phyloP scores from a whole-genome alignment of 2,797 vertebrate species.

The Thamnophis elegans region DNA sequence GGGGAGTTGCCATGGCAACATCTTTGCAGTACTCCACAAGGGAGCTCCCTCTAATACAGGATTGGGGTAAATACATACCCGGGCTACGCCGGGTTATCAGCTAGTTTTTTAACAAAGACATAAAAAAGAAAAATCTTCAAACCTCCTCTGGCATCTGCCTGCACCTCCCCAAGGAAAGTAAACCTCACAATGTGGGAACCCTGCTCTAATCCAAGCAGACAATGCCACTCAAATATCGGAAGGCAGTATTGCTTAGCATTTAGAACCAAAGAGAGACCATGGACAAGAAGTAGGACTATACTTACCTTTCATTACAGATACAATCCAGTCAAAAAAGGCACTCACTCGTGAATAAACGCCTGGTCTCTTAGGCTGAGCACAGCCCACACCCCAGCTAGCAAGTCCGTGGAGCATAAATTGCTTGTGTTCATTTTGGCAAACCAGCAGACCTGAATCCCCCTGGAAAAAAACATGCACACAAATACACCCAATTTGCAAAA shows the following conservation, averaged over 20 bases:
- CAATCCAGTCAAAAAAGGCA: slow-evolving; percentile 41
- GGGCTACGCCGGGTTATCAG: too few relatives aligned
- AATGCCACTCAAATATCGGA: background rate
- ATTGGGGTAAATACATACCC: too few relatives aligned
- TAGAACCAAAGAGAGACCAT: background rate
- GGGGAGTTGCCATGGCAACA: too few relatives aligned
- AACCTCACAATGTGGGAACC: background rate
- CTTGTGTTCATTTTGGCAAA: slow-evolving; percentile 28
- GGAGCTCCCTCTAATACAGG: too few relatives aligned
- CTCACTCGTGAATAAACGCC: slow-evolving; percentile 22
- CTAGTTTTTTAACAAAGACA: background rate
- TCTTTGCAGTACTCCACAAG: too few relatives aligned
- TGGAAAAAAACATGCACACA: background rate
- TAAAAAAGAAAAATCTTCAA: background rate
- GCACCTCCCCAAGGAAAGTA: background rate
- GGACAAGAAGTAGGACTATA: background rate
- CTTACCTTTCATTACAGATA: slow-evolving; percentile 33
- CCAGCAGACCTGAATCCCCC: slow-evolving; percentile 42
- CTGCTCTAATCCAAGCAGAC: background rate
- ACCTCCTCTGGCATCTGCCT: background rate
- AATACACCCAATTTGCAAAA: background rate
- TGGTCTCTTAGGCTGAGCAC: slow-evolving; percentile 26
- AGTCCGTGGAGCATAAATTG: slow-evolving; percentile 22
- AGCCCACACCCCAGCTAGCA: slow-evolving; percentile 36
- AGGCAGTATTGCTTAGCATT: background rate